Base-by-base conservation (phyloP, 2,113 vertebrate genomes). In the Callithrix jacchus region DNA sequence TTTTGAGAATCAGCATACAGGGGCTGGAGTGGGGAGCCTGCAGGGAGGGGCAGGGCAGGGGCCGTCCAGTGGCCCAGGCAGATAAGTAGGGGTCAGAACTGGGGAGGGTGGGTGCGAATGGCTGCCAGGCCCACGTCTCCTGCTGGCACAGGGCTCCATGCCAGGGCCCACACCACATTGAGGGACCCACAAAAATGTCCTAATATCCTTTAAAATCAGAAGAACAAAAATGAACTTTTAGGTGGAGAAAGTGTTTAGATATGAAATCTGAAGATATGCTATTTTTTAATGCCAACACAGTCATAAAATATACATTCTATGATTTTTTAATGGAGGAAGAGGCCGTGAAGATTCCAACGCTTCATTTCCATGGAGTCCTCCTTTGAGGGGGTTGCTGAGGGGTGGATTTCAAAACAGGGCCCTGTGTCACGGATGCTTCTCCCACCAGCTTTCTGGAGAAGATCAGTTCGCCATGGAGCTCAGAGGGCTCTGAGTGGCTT, bases 41-140 rank as follows among this genome's bases (percentile, higher is more conserved):
- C 61, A 27, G 73, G 92, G 6, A 30, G 5, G 6, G 21, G 66
- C 61, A 64, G 35, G 64, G 35, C 27, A 11, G 5, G 2, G 12
- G 56, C 74, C 32, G 40, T 6, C 2, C 0, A 4, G 54, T 8
- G 30, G 27, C 6, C 2, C 6, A 10, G 40, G 37, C 23, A 64
- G 74, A 37, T n/a, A 70, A 37, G 74, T 4, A 12, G 14, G 14
- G 25, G 35, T 35, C 6, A 37, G 58, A 52, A 2, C 79, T 8
- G 4, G 21, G 30, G 21, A 5, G 5, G 13, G 37, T 13, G 0
- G 3, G 5, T 2, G 14, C 23, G 13, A 13, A 18, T 1, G 16
- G 27, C 73, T 13, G 14, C 14, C 4, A 73, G 45, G 6, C 2
- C 74, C 1, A 4, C 6, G 3, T 21, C 30, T 83, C 56, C 7